Evolutionary conservation across 2,888 invertebrate species (phyloP).

Genomic region (Leptinotarsa haldemani): DNA sequence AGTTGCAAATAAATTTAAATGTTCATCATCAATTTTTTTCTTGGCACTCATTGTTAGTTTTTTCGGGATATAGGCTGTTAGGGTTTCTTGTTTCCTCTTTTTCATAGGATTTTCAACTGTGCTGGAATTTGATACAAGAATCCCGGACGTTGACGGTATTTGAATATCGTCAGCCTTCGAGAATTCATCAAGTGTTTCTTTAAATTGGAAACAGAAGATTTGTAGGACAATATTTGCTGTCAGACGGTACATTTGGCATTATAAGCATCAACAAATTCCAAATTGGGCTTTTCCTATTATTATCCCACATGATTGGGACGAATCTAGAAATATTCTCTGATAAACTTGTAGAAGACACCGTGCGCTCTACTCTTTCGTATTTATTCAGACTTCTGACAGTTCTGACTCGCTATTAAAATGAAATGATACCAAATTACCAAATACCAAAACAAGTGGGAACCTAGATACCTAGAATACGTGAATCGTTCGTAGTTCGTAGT

Average conservation of each 20-base stretch:
- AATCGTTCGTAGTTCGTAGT: neutral
- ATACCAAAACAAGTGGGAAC: neutral
- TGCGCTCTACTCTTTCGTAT: neutral
- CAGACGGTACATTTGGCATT: neutral
- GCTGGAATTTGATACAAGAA: neutral
- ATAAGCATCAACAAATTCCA: neutral
- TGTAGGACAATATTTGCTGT: conserved; percentile 19
- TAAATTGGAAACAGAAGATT: conserved; percentile 27
- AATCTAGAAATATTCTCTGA: neutral
- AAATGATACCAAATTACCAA: neutral
- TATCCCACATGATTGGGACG: neutral
- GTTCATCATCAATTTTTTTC: conserved; percentile 2
- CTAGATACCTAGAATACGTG: neutral
- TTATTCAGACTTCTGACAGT: neutral
- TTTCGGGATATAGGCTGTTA: neutral
- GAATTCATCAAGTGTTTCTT: conserved; percentile 19
- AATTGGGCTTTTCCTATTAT: neutral
- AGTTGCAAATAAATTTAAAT: neutral
- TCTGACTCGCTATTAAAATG: neutral
- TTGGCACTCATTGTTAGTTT: neutral
- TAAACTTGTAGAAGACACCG: neutral
- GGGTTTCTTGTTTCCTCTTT: neutral
- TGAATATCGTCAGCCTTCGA: neutral
- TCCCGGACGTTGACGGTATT: neutral
- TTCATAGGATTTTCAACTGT: neutral